Evolutionary conservation across 2,113 vertebrate genomes (phyloP).

Genomic region (Egretta garzetta): DNA sequence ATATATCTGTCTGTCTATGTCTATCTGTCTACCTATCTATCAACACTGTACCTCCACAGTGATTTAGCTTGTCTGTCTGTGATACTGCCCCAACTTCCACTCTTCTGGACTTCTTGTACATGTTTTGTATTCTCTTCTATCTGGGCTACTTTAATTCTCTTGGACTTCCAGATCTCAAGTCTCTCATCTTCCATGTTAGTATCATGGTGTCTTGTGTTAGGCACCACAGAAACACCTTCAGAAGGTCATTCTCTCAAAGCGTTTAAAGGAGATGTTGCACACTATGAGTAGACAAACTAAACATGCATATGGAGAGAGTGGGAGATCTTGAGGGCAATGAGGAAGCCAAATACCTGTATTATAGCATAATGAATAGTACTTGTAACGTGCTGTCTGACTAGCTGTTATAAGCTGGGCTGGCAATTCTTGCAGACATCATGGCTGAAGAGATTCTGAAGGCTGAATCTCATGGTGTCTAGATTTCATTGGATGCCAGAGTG

Average conservation of each 20-base stretch:
- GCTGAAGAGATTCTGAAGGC: not conserved
- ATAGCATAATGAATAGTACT: not conserved
- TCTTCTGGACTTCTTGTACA: not conserved
- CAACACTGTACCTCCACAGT: not conserved
- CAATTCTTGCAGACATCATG: not conserved
- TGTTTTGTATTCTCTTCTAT: not conserved
- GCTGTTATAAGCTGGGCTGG: not conserved
- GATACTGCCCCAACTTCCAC: not conserved
- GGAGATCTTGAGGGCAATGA: not conserved
- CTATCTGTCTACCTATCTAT: not conserved
- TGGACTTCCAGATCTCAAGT: not conserved
- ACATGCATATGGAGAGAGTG: not conserved
- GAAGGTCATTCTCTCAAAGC: not conserved
- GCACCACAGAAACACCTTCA: not conserved
- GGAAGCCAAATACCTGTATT: not conserved
- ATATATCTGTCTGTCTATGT: not conserved
- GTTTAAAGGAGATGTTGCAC: not conserved
- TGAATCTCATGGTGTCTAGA: not conserved
- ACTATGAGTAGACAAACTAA: not conserved
- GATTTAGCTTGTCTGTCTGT: not conserved
- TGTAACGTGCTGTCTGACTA: not conserved
- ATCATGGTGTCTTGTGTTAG: not conserved
- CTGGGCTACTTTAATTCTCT: not conserved
- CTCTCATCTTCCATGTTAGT: not conserved
- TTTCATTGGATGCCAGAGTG: not conserved